Evolutionary conservation across 2,888 invertebrate genomes (phyloP), one percentile per base, ranked within the genome.

Genomic region (Pimpla rufipes): DNA sequence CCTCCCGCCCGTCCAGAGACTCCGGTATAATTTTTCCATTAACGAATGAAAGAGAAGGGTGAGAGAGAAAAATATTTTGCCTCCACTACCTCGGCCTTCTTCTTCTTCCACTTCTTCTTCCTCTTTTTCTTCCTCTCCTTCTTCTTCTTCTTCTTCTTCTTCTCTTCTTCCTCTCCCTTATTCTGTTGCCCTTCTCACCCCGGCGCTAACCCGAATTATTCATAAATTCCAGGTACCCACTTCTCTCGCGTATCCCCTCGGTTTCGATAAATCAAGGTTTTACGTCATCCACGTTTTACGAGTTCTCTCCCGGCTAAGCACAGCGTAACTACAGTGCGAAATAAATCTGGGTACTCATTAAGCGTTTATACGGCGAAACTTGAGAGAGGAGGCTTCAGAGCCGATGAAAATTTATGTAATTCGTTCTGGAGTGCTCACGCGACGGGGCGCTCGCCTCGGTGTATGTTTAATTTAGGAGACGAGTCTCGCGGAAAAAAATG

Each of bases 21-120:
- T 52, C 42, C 66, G 40, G 83, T 84, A 84, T 84, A 84, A 84
- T 84, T 80, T 80, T 80, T 80, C 80, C 80, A 80, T 84, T 84
- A 84, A 80, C 83, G 80, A 84, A 78, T 84, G 74, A 84, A 74
- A 70, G 70, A 81, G 70, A 50, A 59, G 76, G 77, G 62, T 57
- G 73, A 55, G 68, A 76, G 83, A 73, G 79, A 74, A 80, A 80
- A 84, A 78, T 78, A 75, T 84, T 84, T 81, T 75, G 42, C 77
- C 73, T 77, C 45, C 52, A 40, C 66, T 37, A 35, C 16, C 45
- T 29, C 29, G 29, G 29, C 29, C 29, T 29, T 29, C 29, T 29
- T 40, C 37, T 16, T 73, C 23, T 40, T 37, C 64, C 57, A 18
- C 55, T 29, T 29, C 29, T 5, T 29, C 29, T 5, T 2, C 29